These are phyloP conservation scores for Acromyrmex echinatior DNA, from an alignment of 1,140 invertebrate genomes.

Conservation along the genomic window DNA sequence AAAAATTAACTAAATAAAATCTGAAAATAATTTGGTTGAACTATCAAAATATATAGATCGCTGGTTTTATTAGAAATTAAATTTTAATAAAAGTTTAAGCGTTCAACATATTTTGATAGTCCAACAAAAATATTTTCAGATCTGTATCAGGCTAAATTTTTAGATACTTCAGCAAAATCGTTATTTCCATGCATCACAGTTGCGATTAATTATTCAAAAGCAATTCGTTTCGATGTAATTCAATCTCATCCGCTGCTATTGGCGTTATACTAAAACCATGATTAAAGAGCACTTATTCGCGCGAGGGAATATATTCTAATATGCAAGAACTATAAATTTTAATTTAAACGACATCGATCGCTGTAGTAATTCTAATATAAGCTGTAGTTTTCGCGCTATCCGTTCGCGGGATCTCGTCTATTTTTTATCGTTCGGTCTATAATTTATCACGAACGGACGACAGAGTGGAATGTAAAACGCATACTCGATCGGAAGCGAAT, in stretches of 20 bases:
- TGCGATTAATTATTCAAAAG: background rate
- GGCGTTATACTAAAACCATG: background rate
- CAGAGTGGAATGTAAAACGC: constrained; percentile 39
- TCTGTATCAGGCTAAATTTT: too few relatives aligned
- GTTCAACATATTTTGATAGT: too few relatives aligned
- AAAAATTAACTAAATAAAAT: too few relatives aligned
- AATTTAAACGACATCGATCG: constrained; percentile 35
- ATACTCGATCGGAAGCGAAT: constrained; percentile 23
- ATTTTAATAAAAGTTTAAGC: too few relatives aligned
- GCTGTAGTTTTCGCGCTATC: background rate
- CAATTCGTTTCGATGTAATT: background rate
- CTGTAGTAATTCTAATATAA: constrained; percentile 9
- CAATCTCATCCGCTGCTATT: background rate
- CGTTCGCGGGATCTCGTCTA: background rate
- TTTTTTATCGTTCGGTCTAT: constrained; percentile 35
- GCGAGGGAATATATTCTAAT: background rate
- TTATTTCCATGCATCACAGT: background rate
- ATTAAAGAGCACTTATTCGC: constrained; percentile 1
- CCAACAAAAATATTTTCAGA: too few relatives aligned
- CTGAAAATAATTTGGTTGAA: too few relatives aligned
- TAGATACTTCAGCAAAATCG: too few relatives aligned
- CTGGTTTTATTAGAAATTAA: too few relatives aligned
- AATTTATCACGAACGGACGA: constrained; percentile 45
- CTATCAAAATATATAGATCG: too few relatives aligned
- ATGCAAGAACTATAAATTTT: constrained; percentile 31